Evolutionary conservation across 2,888 invertebrate genomes (phyloP), one percentile per base, ranked within the genome.

Genomic region (Sarcophaga variegata): DNA sequence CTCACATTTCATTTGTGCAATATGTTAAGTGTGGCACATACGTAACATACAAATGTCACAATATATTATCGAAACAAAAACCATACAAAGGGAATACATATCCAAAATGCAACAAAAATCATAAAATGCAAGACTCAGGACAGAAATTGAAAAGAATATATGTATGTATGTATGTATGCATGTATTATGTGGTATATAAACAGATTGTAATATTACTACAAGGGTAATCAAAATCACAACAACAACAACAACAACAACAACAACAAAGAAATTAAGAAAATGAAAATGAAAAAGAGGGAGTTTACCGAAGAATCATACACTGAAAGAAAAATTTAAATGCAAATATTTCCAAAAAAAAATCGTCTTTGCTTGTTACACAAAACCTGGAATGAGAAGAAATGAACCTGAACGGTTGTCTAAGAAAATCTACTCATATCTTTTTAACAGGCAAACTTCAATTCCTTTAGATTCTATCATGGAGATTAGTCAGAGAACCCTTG

Each of bases 31-130:
- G 75, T 76, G 67, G 75, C 83, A 78, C 81, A 79, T 78, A 82
- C 83, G 83, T 88, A 85, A 88, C 87, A 88, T 88, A 88, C 88
- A 89, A 86, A 88, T 88, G 88, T 89, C 89, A 88, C 88, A 89
- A 89, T 89, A 89, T 88, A 88, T 89, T 86, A 87, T 86, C 85
- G 77, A 64, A 72, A 64, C 27, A 66, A 67, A 54, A 54, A 14
- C 54, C 12, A 54, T 17, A 17, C 17, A 54, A 54, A 54, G 54
- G 17, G 17, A 54, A 54, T 12, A 22, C 22, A 22, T 22, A 71
- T 60, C 17, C 20, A 59, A 63, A 83, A 14, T 11, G 45, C 20
- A 67, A 70, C 67, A 75, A 14, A 79, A 71, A 37, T 37, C 37
- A 37, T 37, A 37, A 37, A 37, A 37, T 37, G 0, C 6, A 37